phyloP scores from a whole-genome alignment of 64 coral and sea anemone species.

The Acropora tenuis region DNA sequence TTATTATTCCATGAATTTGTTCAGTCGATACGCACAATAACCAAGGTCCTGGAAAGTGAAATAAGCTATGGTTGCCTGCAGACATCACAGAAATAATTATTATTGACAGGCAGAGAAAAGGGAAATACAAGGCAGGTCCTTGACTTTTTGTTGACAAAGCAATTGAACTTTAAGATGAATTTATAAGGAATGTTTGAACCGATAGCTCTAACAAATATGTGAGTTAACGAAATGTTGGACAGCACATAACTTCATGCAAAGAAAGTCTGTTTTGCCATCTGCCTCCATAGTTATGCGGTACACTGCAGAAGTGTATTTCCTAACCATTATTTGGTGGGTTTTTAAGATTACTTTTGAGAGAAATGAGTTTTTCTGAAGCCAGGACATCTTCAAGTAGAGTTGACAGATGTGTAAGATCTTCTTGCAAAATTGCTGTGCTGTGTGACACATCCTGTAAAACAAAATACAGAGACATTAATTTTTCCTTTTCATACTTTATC shows the following conservation, averaged over 20 bases:
- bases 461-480: not conserved
- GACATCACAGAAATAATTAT: no score
- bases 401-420: slow-evolving; percentile 44
- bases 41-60: no score
- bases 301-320: not conserved
- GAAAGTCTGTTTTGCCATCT: no score
- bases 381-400: slow-evolving; percentile 35
- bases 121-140: not conserved
- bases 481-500: no score
- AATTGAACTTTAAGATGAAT: no score
- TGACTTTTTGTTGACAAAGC: not conserved
- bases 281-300: not conserved
- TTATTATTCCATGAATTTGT: no score
- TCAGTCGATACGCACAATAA: no score
- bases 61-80: no score
- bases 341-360: not conserved
- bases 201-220: no score
- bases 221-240: no score
- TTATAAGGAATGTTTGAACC: no score
- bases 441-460: slow-evolving; percentile 62
- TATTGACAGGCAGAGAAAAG: not conserved
- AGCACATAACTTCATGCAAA: no score
- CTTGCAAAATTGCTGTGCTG: slow-evolving; percentile 50
- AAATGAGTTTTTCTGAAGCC: slow-evolving; percentile 1
- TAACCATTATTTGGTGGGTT: not conserved